phyloP scores from a whole-genome alignment of 30 jellyfish, hydroid and myxozoan species.

The Rhopilema esculentum region DNA sequence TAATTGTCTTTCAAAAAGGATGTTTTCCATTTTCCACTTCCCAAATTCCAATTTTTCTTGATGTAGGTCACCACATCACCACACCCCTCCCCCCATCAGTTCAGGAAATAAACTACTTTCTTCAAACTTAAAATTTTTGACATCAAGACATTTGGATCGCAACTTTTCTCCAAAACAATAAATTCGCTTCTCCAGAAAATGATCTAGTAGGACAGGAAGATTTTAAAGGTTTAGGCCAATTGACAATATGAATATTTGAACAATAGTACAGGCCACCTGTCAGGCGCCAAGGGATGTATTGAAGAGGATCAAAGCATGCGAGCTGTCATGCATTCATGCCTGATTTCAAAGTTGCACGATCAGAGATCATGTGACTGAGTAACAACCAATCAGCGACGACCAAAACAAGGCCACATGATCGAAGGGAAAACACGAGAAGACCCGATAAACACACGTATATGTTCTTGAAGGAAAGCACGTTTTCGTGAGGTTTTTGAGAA shows the following conservation, averaged over 20 bases:
- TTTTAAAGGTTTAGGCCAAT: no score
- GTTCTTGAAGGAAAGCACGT: neutral
- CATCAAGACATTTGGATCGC: no score
- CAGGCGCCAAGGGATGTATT: neutral
- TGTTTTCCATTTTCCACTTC: no score
- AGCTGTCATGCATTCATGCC: neutral
- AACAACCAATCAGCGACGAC: slow-evolving; percentile 43
- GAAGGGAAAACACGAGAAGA: slow-evolving; percentile 60
- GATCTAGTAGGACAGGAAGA: no score
- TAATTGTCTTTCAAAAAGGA: no score
- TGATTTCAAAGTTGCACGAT: neutral
- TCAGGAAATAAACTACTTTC: no score
- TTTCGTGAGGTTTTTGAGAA: neutral
- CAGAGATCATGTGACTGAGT: slow-evolving; percentile 9
- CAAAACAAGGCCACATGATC: slow-evolving; percentile 73
- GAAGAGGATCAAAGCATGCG: slow-evolving; percentile 24
- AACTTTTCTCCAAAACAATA: no score
- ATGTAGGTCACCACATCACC: no score
- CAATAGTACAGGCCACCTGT: neutral
- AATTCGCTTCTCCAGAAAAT: no score
- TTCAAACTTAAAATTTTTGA: no score
- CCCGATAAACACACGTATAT: slow-evolving; percentile 56
- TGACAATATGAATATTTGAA: neutral
- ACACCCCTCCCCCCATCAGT: no score
- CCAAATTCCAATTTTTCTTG: no score